Percentiles rank a stretch among this genome's conserved stretches.
Evolutionary conservation across 2,797 vertebrate species (phyloP).

Genomic region (Pithecia hirsuta): DNA sequence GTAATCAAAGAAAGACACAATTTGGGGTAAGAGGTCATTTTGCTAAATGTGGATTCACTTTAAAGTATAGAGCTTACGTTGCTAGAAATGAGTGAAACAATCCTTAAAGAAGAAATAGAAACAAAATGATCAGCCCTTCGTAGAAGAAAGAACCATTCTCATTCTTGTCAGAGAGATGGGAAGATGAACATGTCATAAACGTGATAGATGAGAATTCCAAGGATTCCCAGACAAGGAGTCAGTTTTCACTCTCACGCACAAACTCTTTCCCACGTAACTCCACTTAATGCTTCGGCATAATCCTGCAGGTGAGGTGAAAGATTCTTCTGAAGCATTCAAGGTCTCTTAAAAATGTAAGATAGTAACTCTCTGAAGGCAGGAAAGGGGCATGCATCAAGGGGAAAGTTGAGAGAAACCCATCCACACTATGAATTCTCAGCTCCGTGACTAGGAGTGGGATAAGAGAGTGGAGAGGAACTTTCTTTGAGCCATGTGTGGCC

Average conservation of each 20-base stretch:
- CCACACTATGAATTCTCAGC: not conserved
- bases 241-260: not conserved
- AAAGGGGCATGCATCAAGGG: not conserved
- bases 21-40: conserved; percentile 10
- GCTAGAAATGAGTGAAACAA: not conserved
- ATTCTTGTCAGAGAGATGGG: not conserved
- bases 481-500: not conserved
- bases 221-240: not conserved
- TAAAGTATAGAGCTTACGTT: not conserved
- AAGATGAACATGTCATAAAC: not conserved
- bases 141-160: not conserved
- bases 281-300: not conserved
- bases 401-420: not conserved
- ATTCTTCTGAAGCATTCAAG: not conserved
- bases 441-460: not conserved
- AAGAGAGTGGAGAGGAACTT: not conserved
- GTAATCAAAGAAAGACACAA: not conserved
- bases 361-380: not conserved
- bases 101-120: not conserved
- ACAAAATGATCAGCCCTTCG: not conserved
- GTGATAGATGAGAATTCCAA: not conserved
- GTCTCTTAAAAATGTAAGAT: not conserved
- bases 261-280: not conserved
- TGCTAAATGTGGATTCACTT: not conserved
- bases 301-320: not conserved